phyloP scores from a whole-genome alignment of 2,113 vertebrate genomes.

The Osmerus eperlanus region DNA sequence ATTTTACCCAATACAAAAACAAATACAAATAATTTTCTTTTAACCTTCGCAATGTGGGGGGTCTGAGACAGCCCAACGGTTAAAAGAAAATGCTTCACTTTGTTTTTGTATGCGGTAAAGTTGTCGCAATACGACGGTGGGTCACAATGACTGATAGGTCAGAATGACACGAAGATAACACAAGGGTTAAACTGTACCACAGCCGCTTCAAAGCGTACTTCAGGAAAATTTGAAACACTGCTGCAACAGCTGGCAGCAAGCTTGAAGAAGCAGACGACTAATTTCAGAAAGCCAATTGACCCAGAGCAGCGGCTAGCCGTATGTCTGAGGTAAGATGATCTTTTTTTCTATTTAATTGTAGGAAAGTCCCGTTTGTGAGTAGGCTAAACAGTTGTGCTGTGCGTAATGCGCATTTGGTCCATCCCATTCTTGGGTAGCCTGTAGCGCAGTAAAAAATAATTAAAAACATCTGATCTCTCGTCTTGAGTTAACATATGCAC shows the following conservation, averaged over 20 bases:
- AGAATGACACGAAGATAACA: no score
- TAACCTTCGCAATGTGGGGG: no score
- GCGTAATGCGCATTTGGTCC: not conserved
- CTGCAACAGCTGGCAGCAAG: conserved; percentile 1
- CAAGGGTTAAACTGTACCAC: conserved; percentile 1
- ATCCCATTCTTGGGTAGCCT: not conserved
- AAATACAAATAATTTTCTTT: no score
- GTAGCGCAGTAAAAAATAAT: not conserved
- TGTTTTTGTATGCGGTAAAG: no score
- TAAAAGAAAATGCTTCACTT: no score
- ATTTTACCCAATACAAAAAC: no score
- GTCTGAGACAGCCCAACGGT: no score
- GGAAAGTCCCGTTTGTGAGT: conserved; percentile 1
- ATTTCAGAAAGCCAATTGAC: not conserved
- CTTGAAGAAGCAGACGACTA: not conserved
- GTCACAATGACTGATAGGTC: no score
- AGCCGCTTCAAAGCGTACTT: not conserved
- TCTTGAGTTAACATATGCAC: not conserved
- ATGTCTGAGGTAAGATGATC: conserved; percentile 9
- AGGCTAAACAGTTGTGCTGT: not conserved
- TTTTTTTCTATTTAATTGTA: not conserved
- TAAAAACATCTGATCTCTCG: not conserved
- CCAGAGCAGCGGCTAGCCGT: not conserved
- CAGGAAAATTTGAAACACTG: not conserved
- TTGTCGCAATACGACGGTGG: no score